Percentiles rank a stretch among this genome's conserved stretches.
Conservation (phyloP, 2,888 invertebrate species). For the Calameuta filiformis region DNA sequence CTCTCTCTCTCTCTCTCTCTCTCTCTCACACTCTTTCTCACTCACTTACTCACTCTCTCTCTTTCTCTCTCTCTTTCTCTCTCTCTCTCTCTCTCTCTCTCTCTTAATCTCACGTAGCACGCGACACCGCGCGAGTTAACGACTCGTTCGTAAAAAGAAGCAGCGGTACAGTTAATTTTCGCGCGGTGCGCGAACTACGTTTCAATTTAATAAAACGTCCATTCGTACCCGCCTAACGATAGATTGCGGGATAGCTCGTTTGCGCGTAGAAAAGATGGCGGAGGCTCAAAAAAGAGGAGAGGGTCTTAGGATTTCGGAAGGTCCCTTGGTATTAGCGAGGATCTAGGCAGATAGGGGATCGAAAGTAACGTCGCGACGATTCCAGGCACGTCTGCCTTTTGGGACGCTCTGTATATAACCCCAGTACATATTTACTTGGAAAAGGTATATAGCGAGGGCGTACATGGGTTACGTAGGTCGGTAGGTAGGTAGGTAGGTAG, state of each 20-base stretch:
- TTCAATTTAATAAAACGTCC: neutral
- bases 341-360: constrained; percentile 14
- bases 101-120: neutral
- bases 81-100: too few species aligned
- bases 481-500: constrained; percentile 3
- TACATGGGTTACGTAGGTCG: constrained; percentile 1
- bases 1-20: too few species aligned
- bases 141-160: neutral
- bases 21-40: neutral
- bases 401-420: constrained; percentile 49
- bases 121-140: neutral
- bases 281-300: neutral
- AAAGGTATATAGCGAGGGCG: constrained; percentile 16
- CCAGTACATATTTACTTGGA: constrained; percentile 23
- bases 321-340: constrained; percentile 2
- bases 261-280: neutral
- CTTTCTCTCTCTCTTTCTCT: too few species aligned
- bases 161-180: neutral
- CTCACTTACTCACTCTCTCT: too few species aligned
- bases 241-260: neutral
- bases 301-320: neutral
- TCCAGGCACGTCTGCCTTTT: constrained; percentile 63
- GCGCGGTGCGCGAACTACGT: neutral
- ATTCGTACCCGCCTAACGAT: neutral
- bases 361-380: constrained; percentile 44